Base-by-base conservation (phyloP, 2,113 vertebrate genomes). In the Onychorhynchus coronatus region DNA sequence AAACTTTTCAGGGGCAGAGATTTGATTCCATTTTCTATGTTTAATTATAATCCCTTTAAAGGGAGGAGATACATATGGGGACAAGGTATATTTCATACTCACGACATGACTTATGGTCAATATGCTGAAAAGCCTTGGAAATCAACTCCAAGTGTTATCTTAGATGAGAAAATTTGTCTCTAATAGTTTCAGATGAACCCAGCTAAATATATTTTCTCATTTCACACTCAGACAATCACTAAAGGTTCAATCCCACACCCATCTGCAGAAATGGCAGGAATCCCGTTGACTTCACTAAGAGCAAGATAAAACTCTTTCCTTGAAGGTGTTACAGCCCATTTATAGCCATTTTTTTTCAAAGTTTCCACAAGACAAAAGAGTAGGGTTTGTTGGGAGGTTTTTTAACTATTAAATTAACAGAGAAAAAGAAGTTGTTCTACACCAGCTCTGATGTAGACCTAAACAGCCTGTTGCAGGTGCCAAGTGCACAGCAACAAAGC, bases 241-340 rank as follows among this genome's bases (percentile, higher is more conserved):
- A 46, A 67, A 41, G 70, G 83, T 78, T 96, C 91, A 93, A 59
- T 89, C 95, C 91, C 85, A 96, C 80, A 93, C 18, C 83, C 91
- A 94, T 94, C 89, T 95, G 85, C 70, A 74, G 93, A 50, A 96
- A 90, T 94, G 88, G 91, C 88, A 97, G 78, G 86, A 96, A 96
- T 93, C 82, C 92, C 85, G 89, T 6, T 75, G 95, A 80, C 76
- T 92, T 89, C 76, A 84, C 39, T 23, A 44, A 81, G 16, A 91
- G 37, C 27, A 75, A 44, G 56, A 68, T 71, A 44, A 41, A 80
- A 70, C 39, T 92, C 52, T 81, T 47, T 44, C 65, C 31, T 61
- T 52, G 61, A 89, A 86, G 65, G 56, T 87, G 56, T 61, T 68
- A 67, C 42, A 77, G 28, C 14, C 58, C 12, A 59, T 70, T 56